Percentiles rank a stretch among this genome's conserved stretches.
Evolutionary conservation across 2,888 invertebrate species (phyloP).

Genomic region (Noctua janthina): DNA sequence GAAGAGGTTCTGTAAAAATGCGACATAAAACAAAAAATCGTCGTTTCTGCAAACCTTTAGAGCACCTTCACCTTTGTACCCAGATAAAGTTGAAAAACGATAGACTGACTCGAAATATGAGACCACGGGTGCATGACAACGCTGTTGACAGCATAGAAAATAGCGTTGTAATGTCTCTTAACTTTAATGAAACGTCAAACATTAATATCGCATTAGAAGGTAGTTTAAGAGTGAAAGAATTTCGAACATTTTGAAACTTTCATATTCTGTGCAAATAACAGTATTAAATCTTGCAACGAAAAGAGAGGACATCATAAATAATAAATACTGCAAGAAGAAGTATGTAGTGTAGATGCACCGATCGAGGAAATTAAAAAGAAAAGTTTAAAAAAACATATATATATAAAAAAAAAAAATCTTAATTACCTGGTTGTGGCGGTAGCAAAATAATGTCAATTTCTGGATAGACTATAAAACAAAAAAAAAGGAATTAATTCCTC

Average conservation of each 20-base stretch:
- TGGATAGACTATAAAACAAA: conserved; percentile 17
- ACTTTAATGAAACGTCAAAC: background rate
- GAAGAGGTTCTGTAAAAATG: conserved; percentile 26
- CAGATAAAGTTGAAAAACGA: background rate
- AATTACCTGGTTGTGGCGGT: conserved; percentile 40
- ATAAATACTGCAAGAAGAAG: background rate
- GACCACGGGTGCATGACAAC: background rate
- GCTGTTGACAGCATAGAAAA: background rate
- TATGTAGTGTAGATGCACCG: background rate
- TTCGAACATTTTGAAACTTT: background rate
- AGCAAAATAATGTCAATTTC: conserved; percentile 24
- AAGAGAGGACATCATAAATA: background rate
- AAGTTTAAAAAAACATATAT: background rate
- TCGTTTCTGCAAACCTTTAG: background rate
- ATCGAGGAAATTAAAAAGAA: background rate
- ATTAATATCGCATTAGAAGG: background rate
- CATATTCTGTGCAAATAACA: background rate
- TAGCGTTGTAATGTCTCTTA: background rate
- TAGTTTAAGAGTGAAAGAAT: background rate
- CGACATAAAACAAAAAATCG: conserved; percentile 3
- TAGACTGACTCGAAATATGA: background rate
- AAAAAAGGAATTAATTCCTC: background rate
- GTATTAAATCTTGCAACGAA: background rate
- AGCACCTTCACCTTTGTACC: background rate
- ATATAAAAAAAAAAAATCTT: conserved; percentile 1